Percentiles rank a stretch among this genome's conserved stretches.
phyloP scores from a whole-genome alignment of 2,113 vertebrate genomes.

The Platycercus adscitus region DNA sequence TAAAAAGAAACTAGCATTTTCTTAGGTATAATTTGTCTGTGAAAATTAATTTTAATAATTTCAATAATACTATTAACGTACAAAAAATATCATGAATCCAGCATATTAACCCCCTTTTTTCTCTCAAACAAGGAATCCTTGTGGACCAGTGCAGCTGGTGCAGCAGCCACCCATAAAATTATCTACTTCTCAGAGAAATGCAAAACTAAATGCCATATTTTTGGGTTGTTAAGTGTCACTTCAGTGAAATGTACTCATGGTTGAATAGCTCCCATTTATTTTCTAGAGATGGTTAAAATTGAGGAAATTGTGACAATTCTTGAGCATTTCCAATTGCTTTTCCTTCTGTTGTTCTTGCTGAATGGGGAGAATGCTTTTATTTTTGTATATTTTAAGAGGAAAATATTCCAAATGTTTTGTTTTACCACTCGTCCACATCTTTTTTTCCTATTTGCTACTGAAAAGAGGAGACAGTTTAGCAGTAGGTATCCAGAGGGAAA shows the following conservation, averaged over 20 bases:
- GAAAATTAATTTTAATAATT: background rate
- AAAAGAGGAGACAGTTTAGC: background rate
- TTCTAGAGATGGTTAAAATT: slow-evolving; percentile 37
- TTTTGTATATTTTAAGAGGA: background rate
- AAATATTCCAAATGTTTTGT: background rate
- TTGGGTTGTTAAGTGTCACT: slow-evolving; percentile 62
- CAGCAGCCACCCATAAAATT: slow-evolving; percentile 36
- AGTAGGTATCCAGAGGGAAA: background rate
- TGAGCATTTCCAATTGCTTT: slow-evolving; percentile 18
- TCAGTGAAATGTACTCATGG: slow-evolving; percentile 43
- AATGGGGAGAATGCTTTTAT: background rate
- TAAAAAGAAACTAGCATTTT: background rate
- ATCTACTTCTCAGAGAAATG: slow-evolving; percentile 34
- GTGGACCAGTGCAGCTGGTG: slow-evolving; percentile 49
- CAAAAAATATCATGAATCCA: background rate
- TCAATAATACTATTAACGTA: background rate
- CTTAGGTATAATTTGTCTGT: background rate
- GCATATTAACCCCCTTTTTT: background rate
- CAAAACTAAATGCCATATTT: slow-evolving; percentile 62
- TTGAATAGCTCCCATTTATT: slow-evolving; percentile 58
- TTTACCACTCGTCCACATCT: background rate
- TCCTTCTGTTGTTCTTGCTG: slow-evolving; percentile 32
- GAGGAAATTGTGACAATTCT: slow-evolving; percentile 47
- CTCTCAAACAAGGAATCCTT: background rate
- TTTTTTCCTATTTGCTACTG: background rate